A percentile compares a stretch with the other conserved stretches of the same genome.
Evolutionary conservation across 2,113 vertebrate species (phyloP).

Genomic region (Cyanoliseus patagonus): DNA sequence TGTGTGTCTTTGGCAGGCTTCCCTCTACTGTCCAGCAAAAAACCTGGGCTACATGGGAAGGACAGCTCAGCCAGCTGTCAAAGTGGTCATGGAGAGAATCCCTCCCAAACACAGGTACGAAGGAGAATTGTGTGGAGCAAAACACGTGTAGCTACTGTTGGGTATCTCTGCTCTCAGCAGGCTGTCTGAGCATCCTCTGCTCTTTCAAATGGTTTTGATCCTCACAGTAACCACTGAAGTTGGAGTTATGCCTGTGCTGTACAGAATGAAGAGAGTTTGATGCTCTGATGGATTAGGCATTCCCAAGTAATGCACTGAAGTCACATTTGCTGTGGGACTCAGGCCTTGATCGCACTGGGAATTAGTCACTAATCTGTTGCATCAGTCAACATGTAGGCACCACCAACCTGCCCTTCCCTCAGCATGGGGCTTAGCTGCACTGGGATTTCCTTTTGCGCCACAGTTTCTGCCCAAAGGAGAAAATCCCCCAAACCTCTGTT

Average conservation of each 20-base stretch:
- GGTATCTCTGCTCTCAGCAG: background rate
- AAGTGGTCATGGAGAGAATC: background rate
- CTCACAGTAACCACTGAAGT: background rate
- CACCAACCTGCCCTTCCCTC: background rate
- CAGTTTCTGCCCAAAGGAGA: background rate
- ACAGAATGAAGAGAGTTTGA: background rate
- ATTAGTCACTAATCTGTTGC: background rate
- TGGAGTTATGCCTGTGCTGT: background rate
- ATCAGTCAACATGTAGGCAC: background rate
- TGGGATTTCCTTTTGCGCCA: background rate
- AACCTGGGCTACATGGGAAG: background rate
- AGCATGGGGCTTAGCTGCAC: background rate
- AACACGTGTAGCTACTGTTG: accelerated
- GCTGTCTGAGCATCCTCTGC: background rate
- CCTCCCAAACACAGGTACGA: background rate
- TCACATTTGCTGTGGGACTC: background rate
- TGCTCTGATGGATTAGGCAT: background rate
- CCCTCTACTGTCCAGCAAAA: slow-evolving; percentile 47
- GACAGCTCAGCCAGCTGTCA: background rate
- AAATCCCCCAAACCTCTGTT: background rate
- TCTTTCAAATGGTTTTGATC: background rate
- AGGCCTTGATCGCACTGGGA: accelerated
- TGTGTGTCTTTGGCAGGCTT: slow-evolving; percentile 58
- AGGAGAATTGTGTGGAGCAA: background rate
- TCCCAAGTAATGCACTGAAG: accelerated